A percentile compares a stretch with the other conserved stretches of the same genome.
Evolutionary conservation across 2,113 vertebrate genomes (phyloP).

Genomic region (Semnornis frantzii): DNA sequence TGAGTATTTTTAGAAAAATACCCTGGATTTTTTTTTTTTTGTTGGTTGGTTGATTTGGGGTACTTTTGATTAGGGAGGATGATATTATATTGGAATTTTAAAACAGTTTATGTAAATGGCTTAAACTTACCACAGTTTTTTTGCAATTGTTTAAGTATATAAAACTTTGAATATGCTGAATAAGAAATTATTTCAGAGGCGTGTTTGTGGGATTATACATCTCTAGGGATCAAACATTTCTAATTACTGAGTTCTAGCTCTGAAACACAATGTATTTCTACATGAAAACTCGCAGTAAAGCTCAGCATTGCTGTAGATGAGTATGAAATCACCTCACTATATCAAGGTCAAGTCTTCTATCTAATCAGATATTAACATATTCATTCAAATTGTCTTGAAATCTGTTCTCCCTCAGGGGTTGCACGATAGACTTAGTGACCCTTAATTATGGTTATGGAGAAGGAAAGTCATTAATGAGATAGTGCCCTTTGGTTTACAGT

Average conservation of each 20-base stretch:
- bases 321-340: neutral
- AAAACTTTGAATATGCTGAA: neutral
- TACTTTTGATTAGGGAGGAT: neutral
- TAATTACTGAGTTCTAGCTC: neutral
- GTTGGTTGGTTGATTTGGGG: neutral
- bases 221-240: neutral
- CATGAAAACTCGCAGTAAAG: neutral
- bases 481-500: neutral
- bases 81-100: neutral
- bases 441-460: neutral
- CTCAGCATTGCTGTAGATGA: neutral
- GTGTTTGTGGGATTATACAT: neutral
- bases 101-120: neutral
- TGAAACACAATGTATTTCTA: neutral
- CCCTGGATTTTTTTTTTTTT: neutral
- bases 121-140: neutral
- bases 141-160: neutral
- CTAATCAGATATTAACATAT: slow-evolving; percentile 27
- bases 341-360: neutral
- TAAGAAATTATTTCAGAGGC: neutral
- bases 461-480: slow-evolving; percentile 16
- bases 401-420: neutral
- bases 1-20: neutral
- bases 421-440: neutral
- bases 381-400: slow-evolving; percentile 11